Percentiles rank a stretch among this genome's conserved stretches.
Evolutionary conservation across 1,140 invertebrate genomes (phyloP).

Genomic region (Zeugodacus cucurbitae): DNA sequence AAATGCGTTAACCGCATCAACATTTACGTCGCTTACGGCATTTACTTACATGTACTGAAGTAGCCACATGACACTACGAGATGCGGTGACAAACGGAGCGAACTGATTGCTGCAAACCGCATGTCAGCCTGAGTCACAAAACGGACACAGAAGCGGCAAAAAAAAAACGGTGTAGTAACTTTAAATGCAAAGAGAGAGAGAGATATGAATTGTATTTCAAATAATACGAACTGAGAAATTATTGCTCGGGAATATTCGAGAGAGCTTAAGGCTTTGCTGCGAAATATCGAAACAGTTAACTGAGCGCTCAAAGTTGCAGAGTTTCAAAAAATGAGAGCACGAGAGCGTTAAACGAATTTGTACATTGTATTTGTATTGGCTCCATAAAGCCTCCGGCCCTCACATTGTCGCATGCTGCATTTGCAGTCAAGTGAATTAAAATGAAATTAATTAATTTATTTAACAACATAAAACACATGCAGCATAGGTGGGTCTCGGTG

Average conservation of each 20-base stretch:
- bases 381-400: background rate
- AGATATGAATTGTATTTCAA: background rate
- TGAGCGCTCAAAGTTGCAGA: background rate
- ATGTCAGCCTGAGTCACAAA: background rate
- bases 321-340: background rate
- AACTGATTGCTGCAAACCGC: background rate
- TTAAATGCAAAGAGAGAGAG: background rate
- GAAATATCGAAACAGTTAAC: too few relatives aligned
- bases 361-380: background rate
- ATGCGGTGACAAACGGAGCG: background rate
- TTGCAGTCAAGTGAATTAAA: background rate
- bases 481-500: background rate
- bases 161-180: background rate
- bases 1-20: background rate
- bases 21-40: background rate
- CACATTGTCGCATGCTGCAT: background rate
- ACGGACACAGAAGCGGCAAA: background rate
- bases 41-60: background rate
- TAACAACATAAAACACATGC: background rate
- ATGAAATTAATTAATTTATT: conserved; percentile 25
- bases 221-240: too few relatives aligned
- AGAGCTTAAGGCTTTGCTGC: background rate
- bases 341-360: background rate
- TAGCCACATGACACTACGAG: background rate
- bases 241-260: background rate